Evolutionary conservation across 2,113 vertebrate genomes (phyloP), one percentile per base, ranked within the genome.

Genomic region (Galeopterus variegatus): DNA sequence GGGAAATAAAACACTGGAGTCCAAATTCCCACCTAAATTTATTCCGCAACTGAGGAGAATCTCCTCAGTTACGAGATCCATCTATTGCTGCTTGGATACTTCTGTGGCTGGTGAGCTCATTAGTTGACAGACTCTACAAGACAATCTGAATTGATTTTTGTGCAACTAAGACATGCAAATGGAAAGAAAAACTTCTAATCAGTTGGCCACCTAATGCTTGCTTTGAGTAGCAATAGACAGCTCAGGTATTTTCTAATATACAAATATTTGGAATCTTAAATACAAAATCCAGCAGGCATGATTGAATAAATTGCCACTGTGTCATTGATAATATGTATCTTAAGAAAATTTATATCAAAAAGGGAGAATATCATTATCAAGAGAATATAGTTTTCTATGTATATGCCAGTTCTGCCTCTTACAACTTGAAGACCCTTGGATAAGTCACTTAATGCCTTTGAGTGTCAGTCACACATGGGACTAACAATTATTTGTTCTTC

Each of bases 181-280:
- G 6, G 31, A 83, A 95, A 79, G 26, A 65, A 65, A 81, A 76
- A 60, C 45, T 67, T 84, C 70, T 50, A 84, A 3, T 97, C 14
- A n/a, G 7, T 67, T 41, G 18, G 21, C 70, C 7, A 81, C 33
- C 41, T 81, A 50, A 41, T 73, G n/a, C 14, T 67, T 90, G 8
- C n/a, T 81, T 73, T 76, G 26, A 72, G 10, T 65, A 96, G 41
- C n/a, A 33, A 33, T 69, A 36, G 10, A 56, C 4, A 82, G 3
- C 12, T 82, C 13, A 60, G 62, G 1, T 82, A 79, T 81, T 77
- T 77, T 67, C 7, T 8, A 89, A 41, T 90, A 70, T 50, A 3
- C 41, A 60, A 48, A 69, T 90, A 86, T 82, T 86, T 90, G 67
- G 41, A 95, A 92, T 73, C 26, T 45, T 88, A 91, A 89, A 60